Percentiles rank a stretch among this genome's conserved stretches.
Conservation (phyloP, 2,113 vertebrate genomes). For the Paraplagusia blochii region DNA sequence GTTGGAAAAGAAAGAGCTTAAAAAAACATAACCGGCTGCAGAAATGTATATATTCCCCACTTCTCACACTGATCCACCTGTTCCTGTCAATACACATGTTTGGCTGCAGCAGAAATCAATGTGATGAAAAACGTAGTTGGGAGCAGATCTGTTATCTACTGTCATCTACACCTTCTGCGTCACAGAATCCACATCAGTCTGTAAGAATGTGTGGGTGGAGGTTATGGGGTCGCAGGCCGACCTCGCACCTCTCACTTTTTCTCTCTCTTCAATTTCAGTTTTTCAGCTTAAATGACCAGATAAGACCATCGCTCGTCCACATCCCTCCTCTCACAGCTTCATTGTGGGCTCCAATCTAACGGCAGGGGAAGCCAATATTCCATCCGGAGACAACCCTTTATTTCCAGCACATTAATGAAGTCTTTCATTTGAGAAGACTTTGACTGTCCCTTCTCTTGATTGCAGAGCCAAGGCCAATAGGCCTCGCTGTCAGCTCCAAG, state of each 20-base stretch:
- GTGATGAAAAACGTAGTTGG: slow-evolving; percentile 52
- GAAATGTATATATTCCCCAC: too few relatives aligned
- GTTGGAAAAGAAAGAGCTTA: too few relatives aligned
- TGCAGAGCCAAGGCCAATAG: slow-evolving; percentile 55
- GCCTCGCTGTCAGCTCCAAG: slow-evolving; percentile 53
- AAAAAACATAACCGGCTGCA: too few relatives aligned
- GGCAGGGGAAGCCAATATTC: slow-evolving; percentile 46
- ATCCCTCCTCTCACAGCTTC: slow-evolving; percentile 58
- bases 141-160: slow-evolving; percentile 41
- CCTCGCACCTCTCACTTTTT: slow-evolving; percentile 24
- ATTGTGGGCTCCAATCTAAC: slow-evolving; percentile 63
- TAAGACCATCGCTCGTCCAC: slow-evolving; percentile 12
- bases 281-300: too few relatives aligned
- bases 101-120: slow-evolving; percentile 60
- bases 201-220: slow-evolving; percentile 29
- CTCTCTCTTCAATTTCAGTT: slow-evolving; percentile 18
- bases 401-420: slow-evolving; percentile 65
- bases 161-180: slow-evolving; percentile 24
- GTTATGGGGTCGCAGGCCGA: slow-evolving; percentile 19
- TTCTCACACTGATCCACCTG: too few relatives aligned
- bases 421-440: slow-evolving; percentile 65
- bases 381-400: slow-evolving; percentile 48
- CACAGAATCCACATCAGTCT: slow-evolving; percentile 39
- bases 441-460: slow-evolving; percentile 57
- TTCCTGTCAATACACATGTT: slow-evolving; percentile 44